Percentiles rank a stretch among this genome's conserved stretches.
phyloP scores from a whole-genome alignment of 1,140 invertebrate genomes.

The Pygmarrhopalites habei region DNA sequence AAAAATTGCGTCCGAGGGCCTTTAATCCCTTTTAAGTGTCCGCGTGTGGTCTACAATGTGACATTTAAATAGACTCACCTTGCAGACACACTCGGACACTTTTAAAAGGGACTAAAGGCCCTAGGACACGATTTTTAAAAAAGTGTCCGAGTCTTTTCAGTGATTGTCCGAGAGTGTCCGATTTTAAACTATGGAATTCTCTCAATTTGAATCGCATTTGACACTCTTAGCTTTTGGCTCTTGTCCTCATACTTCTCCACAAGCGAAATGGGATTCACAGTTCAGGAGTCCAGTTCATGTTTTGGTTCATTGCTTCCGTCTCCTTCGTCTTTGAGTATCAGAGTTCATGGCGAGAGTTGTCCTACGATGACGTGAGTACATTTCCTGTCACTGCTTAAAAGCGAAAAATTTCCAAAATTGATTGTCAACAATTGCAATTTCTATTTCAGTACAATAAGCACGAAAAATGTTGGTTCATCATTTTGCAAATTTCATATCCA shows the following conservation, averaged over 20 bases:
- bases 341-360: constrained; percentile 42
- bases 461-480: neutral
- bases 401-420: neutral
- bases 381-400: neutral
- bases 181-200: no score
- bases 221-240: constrained; percentile 54
- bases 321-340: constrained; percentile 66
- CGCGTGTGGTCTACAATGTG: no score
- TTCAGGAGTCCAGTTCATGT: constrained; percentile 80
- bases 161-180: no score
- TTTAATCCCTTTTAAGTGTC: no score
- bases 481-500: neutral
- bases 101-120: no score
- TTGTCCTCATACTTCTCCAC: constrained; percentile 64
- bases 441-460: neutral
- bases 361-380: neutral
- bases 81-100: no score
- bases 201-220: neutral
- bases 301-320: constrained; percentile 70
- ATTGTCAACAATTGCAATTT: neutral
- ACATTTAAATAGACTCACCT: no score
- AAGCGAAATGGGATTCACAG: constrained; percentile 72
- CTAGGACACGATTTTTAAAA: neutral
- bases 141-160: constrained; percentile 45
- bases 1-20: no score